Conservation (phyloP, 2,888 invertebrate genomes). For the Rhamphomyia laevipes region DNA sequence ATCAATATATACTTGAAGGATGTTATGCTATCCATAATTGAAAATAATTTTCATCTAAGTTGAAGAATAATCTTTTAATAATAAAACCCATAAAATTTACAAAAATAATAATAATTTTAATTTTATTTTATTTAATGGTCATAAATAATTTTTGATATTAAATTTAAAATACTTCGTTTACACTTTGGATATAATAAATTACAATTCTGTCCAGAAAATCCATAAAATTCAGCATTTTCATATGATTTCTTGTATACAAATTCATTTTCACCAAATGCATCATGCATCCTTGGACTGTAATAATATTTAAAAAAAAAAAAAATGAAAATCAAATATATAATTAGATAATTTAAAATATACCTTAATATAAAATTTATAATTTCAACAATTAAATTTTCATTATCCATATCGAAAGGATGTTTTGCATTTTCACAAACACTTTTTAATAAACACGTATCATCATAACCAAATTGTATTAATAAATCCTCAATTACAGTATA, state of each 20-base stretch:
- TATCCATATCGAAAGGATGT: slow-evolving; percentile 44
- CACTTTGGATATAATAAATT: slow-evolving; percentile 28
- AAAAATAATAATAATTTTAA: too few relatives aligned
- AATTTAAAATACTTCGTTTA: slow-evolving; percentile 21
- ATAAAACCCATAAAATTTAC: too few relatives aligned
- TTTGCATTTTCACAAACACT: slow-evolving; percentile 56
- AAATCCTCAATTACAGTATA: slow-evolving; percentile 30
- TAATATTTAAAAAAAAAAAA: not conserved
- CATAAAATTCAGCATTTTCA: slow-evolving; percentile 29
- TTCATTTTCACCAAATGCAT: slow-evolving; percentile 43
- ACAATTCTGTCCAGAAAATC: slow-evolving; percentile 29
- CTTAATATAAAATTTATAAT: slow-evolving; percentile 53
- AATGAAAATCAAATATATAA: not conserved
- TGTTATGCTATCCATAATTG: too few relatives aligned
- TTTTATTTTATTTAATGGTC: too few relatives aligned
- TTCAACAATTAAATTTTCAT: slow-evolving; percentile 51
- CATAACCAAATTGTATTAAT: slow-evolving; percentile 17
- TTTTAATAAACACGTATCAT: slow-evolving; percentile 54
- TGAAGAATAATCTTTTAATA: too few relatives aligned
- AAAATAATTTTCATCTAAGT: too few relatives aligned
- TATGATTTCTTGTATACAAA: slow-evolving; percentile 29
- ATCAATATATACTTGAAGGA: too few relatives aligned
- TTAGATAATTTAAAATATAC: slow-evolving; percentile 38
- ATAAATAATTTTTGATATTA: slow-evolving; percentile 15
- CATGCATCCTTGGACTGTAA: slow-evolving; percentile 42